A percentile compares a stretch with the other conserved stretches of the same genome.
Conservation (phyloP, 1,140 invertebrate species). For the Pectinophora gossypiella region DNA sequence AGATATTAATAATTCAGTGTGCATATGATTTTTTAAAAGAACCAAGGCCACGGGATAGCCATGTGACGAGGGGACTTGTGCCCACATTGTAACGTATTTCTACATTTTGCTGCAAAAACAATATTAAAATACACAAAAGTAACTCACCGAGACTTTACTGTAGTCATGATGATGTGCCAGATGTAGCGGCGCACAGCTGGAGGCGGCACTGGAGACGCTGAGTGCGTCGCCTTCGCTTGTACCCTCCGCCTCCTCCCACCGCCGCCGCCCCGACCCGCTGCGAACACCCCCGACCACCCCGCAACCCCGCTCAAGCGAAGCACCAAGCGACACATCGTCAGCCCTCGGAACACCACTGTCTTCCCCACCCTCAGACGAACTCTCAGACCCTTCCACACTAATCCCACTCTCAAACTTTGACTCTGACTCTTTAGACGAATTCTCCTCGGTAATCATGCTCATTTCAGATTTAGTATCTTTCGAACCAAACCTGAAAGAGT, state of each 20-base stretch:
- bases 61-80: too few species aligned
- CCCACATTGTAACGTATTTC: too few species aligned
- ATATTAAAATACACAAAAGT: too few species aligned
- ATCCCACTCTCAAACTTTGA: conserved; percentile 57
- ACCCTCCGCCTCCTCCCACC: conserved; percentile 63
- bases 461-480: conserved; percentile 25
- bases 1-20: too few species aligned
- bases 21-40: too few species aligned
- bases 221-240: conserved; percentile 61
- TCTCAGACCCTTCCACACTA: conserved; percentile 44
- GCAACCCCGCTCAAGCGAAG: conserved; percentile 64
- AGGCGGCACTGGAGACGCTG: conserved; percentile 61
- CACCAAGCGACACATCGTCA: conserved; percentile 53
- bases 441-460: conserved; percentile 42
- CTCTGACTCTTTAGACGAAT: conserved; percentile 22
- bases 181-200: conserved; percentile 59
- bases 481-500: conserved; percentile 57
- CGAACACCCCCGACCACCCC: conserved; percentile 61
- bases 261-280: conserved; percentile 67
- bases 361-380: conserved; percentile 51
- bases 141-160: conserved; percentile 67
- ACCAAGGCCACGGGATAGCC: too few species aligned
- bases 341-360: conserved; percentile 56
- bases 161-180: conserved; percentile 57
- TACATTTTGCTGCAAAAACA: too few species aligned